phyloP scores from a whole-genome alignment of 2,888 invertebrate genomes.

The Drosophila kuntzei region DNA sequence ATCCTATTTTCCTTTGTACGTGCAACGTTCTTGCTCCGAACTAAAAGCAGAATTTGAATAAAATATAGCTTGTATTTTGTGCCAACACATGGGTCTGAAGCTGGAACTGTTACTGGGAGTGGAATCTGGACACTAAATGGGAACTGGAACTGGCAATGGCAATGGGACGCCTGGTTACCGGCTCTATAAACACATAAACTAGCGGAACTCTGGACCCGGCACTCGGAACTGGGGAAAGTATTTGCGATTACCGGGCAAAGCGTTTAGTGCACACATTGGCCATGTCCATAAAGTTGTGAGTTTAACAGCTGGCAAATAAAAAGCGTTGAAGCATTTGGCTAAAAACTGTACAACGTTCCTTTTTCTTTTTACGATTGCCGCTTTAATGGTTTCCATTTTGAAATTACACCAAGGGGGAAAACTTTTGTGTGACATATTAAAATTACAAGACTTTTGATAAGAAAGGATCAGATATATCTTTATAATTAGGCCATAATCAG shows the following conservation, averaged over 20 bases:
- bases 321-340: conserved; percentile 41
- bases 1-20: conserved; percentile 6
- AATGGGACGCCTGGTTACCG: conserved; percentile 29
- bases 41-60: conserved; percentile 51
- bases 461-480: background rate
- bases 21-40: conserved; percentile 32
- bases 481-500: background rate
- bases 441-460: background rate
- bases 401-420: background rate
- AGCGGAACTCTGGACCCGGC: conserved; percentile 46
- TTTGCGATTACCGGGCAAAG: conserved; percentile 56
- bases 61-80: conserved; percentile 62
- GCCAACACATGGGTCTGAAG: conserved; percentile 57
- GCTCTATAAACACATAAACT: conserved; percentile 47
- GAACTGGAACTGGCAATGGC: conserved; percentile 1
- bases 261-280: conserved; percentile 67
- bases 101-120: conserved; percentile 2
- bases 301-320: conserved; percentile 59
- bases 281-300: conserved; percentile 61
- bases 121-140: conserved; percentile 5
- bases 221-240: conserved; percentile 48
- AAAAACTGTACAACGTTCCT: conserved; percentile 14
- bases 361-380: conserved; percentile 12
- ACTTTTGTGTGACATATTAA: background rate
- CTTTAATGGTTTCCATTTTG: conserved; percentile 24